Evolutionary conservation across 2,797 vertebrate species (phyloP), one percentile per base, ranked within the genome.

Genomic region (Hemibagrus guttatus): DNA sequence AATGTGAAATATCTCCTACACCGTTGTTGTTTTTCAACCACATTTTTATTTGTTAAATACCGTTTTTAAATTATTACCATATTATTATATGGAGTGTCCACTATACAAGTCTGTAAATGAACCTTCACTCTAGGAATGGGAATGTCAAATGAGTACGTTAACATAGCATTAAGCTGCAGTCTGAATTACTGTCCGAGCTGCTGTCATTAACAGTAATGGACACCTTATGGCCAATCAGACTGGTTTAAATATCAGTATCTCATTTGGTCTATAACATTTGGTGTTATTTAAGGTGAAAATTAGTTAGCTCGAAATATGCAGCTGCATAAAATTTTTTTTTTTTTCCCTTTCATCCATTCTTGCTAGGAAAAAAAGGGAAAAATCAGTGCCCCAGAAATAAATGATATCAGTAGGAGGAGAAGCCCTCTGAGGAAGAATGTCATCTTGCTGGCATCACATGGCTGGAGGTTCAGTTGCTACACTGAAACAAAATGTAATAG

Each of bases 321-420:
- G 58, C 28, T 56, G 14, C 56, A 26, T 23, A 80, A 56, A 75
- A n/a, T 6, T 75, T 75, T 13, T 17, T 28, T 54, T 46, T 75
- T 76, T 52, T 26, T 14, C 4, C 8, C 8, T 21, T 80, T 79
- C 31, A 39, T 7, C 21, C 42, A 42, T 80, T 61, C 35, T 80
- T 81, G 58, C 21, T 61, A 35, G 54, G 21, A 74, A 14, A 26
- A 79, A 42, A 86, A 81, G 56, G 83, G 59, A 84, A 84, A 90
- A 80, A 92, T 92, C 86, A 85, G 68, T 91, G 88, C 72, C 88
- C 72, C 68, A 69, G 76, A 88, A 93, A 92, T 91, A 85, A 89
- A 92, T 93, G 91, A 92, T 92, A 92, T 93, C 88, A 91, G 88
- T 85, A 76, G 89, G 89, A 87, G 90, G 87, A 90, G 88, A 86